phyloP scores from a whole-genome alignment of 2,797 vertebrate genomes.

The Premnoplex brunnescens region DNA sequence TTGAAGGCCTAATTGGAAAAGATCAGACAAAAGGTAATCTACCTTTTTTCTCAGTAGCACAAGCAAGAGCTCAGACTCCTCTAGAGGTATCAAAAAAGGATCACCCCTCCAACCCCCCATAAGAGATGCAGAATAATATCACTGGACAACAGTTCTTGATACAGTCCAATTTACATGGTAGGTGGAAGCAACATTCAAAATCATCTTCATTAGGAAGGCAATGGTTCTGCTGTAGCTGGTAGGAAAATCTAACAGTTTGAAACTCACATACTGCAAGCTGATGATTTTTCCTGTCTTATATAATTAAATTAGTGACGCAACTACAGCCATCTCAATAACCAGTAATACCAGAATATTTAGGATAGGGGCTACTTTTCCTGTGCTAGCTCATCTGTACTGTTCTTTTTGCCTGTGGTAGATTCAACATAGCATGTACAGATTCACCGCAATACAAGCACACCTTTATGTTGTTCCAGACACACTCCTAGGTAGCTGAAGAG shows the following conservation, averaged over 20 bases:
- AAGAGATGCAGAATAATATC: background rate
- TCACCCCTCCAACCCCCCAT: fast-evolving
- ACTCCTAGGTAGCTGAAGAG: background rate
- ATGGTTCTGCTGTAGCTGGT: background rate
- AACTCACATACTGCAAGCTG: background rate
- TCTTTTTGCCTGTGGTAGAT: background rate
- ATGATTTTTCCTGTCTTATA: background rate
- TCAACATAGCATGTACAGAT: background rate
- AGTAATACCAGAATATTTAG: background rate
- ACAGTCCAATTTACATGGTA: background rate
- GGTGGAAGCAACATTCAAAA: background rate
- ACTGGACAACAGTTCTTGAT: background rate
- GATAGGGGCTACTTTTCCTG: background rate
- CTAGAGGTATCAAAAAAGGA: background rate
- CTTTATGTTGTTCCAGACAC: background rate
- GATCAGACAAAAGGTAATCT: background rate
- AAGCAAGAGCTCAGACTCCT: background rate
- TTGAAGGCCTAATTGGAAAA: background rate
- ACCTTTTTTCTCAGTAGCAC: background rate
- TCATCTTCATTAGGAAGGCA: background rate
- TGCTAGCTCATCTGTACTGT: background rate
- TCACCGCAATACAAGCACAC: background rate
- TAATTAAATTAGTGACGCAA: background rate
- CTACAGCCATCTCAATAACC: background rate
- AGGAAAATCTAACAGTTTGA: background rate